Base-by-base conservation (phyloP, 2,113 vertebrate genomes). In the Mustelus asterias region DNA sequence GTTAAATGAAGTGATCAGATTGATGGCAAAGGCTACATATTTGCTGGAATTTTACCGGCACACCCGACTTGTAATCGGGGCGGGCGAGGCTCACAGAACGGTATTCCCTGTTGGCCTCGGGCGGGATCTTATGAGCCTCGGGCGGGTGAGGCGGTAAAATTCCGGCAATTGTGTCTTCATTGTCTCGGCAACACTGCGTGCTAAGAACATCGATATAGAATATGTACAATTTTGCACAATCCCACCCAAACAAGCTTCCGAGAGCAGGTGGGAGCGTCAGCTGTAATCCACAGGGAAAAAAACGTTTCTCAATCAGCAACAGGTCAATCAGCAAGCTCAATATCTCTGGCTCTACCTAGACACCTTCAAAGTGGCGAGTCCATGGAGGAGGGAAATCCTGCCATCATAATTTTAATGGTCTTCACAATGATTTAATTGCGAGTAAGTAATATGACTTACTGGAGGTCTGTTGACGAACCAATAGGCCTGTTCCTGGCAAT, bases 391-490 rank as follows among this genome's bases (percentile, higher is more conserved):
- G 33, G 37, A 93, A 63, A 92, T 60, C 63, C n/a, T 33, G 6
- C 60, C 89, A 41, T 63, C n/a, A 93, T 33, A 60, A 90, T 33
- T 60, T 20, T 29, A 54, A 11, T 26, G 22, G 8, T 22, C 44
- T 60, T 90, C 54, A 33, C 33, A 90, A 33, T 90, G 60, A 22
- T 37, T 41, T 44, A 44, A 83, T 44, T 44, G 80, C 80, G 13
- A 16, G 48, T 4, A 44, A 69, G 92, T 94, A 67, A 69, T 8
- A 58, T 24, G 69, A 96, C 98, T 98, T 97, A 99, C 99, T 95
- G 97, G 98, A 1, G 98, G 98, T 97, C 98, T 98, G 97, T 99
- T 98, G 97, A 99, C 98, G 26, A 99, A 98, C 99, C 99, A 99
- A 97, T 98, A 99, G 0, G 98, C 98, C 96, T 98, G 99, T 96